These are phyloP conservation scores for Rhinella marina DNA, from an alignment of 2,797 vertebrate genomes.

Conservation along the genomic window DNA sequence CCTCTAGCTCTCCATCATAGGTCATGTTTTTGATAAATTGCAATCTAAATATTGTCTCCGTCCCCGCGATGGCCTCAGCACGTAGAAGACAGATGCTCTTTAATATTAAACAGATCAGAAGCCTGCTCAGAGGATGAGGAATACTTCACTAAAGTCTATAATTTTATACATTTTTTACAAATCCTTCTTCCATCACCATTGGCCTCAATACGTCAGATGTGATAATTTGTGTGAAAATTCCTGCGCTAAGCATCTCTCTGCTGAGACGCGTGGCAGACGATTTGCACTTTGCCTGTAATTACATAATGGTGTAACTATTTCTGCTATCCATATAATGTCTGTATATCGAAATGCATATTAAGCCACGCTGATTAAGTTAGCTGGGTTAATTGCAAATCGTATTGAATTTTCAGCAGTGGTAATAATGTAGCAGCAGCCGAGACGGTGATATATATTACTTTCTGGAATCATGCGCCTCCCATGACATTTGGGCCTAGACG, in stretches of 20 bases:
- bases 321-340: slow-evolving; percentile 47
- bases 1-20: not conserved
- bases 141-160: not conserved
- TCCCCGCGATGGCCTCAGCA: not conserved
- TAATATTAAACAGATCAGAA: not conserved
- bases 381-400: slow-evolving; percentile 26
- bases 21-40: not conserved
- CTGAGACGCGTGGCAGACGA: slow-evolving; percentile 31
- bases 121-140: not conserved
- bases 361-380: slow-evolving; percentile 45
- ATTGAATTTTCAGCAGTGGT: slow-evolving; percentile 36
- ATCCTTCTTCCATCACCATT: slow-evolving; percentile 49
- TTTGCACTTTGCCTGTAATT: slow-evolving; percentile 57
- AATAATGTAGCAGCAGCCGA: slow-evolving; percentile 12
- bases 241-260: slow-evolving; percentile 12
- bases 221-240: slow-evolving; percentile 42
- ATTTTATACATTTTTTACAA: slow-evolving; percentile 5
- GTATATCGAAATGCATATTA: slow-evolving; percentile 51
- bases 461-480: slow-evolving; percentile 19
- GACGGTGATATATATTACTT: slow-evolving; percentile 17
- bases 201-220: slow-evolving; percentile 55
- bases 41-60: not conserved
- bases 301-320: slow-evolving; percentile 44
- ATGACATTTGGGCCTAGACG: slow-evolving; percentile 24
- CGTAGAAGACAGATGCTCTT: not conserved